Conservation (phyloP, 2,113 vertebrate genomes). For the Ailurus styani region DNA sequence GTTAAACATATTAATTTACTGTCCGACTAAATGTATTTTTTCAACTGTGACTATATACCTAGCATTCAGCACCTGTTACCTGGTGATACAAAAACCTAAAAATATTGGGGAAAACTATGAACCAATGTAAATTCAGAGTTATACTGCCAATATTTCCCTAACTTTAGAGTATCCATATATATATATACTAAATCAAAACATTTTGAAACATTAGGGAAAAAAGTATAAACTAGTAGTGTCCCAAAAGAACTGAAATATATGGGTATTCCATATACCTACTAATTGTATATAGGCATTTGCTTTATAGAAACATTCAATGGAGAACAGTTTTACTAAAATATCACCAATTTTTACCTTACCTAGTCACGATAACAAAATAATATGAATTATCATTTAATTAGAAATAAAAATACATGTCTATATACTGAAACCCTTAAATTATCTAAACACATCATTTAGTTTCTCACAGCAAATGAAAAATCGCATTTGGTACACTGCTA, state of each 20-base stretch:
- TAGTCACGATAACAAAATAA: not conserved
- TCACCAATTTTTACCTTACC: not conserved
- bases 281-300: not conserved
- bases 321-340: not conserved
- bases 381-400: not conserved
- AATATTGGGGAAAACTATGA: not conserved
- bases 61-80: not conserved
- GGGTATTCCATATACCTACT: not conserved
- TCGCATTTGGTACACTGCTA: not conserved
- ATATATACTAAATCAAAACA: not conserved
- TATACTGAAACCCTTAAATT: not conserved
- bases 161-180: not conserved
- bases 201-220: not conserved
- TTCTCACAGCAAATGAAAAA: constrained; percentile 6
- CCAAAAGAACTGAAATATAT: not conserved
- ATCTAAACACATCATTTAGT: not conserved
- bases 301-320: not conserved
- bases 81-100: not conserved
- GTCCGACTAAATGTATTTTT: not conserved
- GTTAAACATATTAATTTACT: not conserved
- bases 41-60: not conserved
- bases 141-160: not conserved
- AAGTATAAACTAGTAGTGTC: not conserved
- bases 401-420: not conserved
- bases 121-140: not conserved